Evolutionary conservation across 1,140 invertebrate genomes (phyloP), one percentile per base, ranked within the genome.

Genomic region (Drosophila pectinifera): DNA sequence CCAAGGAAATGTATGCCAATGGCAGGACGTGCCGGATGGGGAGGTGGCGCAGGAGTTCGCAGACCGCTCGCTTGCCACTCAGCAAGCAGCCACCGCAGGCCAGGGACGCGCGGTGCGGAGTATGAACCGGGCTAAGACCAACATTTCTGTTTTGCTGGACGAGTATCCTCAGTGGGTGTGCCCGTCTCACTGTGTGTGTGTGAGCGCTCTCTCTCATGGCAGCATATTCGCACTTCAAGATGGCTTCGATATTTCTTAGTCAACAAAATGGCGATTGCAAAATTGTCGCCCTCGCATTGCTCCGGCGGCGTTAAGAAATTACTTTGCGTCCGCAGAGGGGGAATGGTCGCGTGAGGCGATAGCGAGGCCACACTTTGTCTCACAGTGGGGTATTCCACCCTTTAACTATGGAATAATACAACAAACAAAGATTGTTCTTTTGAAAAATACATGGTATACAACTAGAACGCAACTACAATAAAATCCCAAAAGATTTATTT

Each of bases 161-260:
- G 63, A 70, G 73, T 75, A 73, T 84, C 62, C 73, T 59, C 41
- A 59, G 61, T 65, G 46, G 34, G 77, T 79, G 72, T 51, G 43
- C 43, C 36, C 6, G 43, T 42, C 48, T 39, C 22, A 3, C 26
- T 57, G 43, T 31, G 22, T 49, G 41, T 46, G 26, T 43, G 61
- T 41, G n/a, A n/a, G n/a, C n/a, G 48, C 36, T 56, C 48, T 69
- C 63, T 89, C 73, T 80, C 79, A 80, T 83, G 67, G 72, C 76
- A 73, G 75, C 63, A 88, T 80, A 88, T 84, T 89, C 84, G 84
- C 84, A 89, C 80, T 88, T 84, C 67, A 89, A 88, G 80, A 89
- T 88, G 80, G 84, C 84, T 88, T 89, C 84, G 84, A 88, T 88
- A 88, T 88, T 88, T 88, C 84, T 88, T 90, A 89, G 84, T 88